A percentile compares a stretch with the other conserved stretches of the same genome.
These are phyloP conservation scores for Oncorhynchus kisutch DNA, from an alignment of 2,113 vertebrate species.

Conservation along the genomic window DNA sequence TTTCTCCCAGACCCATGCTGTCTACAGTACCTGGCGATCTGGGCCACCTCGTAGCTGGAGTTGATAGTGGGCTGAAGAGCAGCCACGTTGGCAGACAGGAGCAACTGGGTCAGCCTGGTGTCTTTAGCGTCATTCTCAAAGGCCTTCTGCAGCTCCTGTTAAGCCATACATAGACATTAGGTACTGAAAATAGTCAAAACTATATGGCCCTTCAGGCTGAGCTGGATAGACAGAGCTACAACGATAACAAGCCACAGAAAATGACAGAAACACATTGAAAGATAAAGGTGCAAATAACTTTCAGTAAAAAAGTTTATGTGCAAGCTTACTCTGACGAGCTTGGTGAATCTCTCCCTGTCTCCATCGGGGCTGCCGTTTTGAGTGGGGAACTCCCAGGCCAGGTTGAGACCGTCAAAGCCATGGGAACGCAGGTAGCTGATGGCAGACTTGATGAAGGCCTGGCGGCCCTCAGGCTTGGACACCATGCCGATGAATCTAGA, in stretches of 20 bases:
- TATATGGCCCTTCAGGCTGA: background rate
- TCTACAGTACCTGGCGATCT: conserved; percentile 37
- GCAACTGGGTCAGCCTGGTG: conserved; percentile 50
- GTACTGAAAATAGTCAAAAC: background rate
- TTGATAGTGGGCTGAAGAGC: conserved; percentile 39
- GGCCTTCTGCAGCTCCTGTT: conserved; percentile 66
- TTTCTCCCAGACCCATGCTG: too few species aligned
- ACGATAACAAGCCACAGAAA: too few species aligned
- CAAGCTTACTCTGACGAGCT: conserved; percentile 70
- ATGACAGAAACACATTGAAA: too few species aligned
- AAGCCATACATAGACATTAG: background rate
- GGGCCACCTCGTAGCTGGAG: conserved; percentile 62
- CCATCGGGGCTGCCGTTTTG: conserved; percentile 72
- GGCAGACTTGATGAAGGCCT: conserved; percentile 77
- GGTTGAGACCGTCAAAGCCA: conserved; percentile 83
- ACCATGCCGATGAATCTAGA: conserved; percentile 78
- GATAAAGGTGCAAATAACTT: too few species aligned
- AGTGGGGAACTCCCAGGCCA: conserved; percentile 86
- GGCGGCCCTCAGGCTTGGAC: conserved; percentile 64
- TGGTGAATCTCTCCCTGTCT: conserved; percentile 79
- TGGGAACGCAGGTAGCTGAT: conserved; percentile 77
- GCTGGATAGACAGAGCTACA: background rate
- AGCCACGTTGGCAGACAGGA: conserved; percentile 67
- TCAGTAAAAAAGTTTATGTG: too few species aligned
- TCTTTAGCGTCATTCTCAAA: conserved; percentile 65